Conservation (phyloP, 2,888 invertebrate genomes). For the Clusia tigrina region DNA sequence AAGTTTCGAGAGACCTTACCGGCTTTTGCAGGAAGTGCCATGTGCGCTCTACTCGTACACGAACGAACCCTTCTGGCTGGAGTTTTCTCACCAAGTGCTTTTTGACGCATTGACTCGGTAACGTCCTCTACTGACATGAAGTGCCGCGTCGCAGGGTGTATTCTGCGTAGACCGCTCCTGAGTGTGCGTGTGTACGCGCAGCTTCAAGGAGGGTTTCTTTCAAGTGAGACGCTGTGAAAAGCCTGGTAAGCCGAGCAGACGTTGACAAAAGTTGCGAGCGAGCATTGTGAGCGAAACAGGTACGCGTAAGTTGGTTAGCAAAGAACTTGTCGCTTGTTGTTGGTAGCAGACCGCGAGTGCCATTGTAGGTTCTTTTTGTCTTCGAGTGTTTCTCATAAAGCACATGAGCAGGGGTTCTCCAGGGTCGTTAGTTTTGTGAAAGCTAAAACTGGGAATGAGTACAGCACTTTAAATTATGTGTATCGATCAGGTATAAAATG, state of each 20-base stretch:
- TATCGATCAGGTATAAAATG: no score
- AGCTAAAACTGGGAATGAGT: no score
- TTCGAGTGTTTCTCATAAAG: no score
- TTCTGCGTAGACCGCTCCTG: background rate
- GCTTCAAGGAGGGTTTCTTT: background rate
- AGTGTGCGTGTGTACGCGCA: background rate
- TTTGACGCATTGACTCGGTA: conserved; percentile 50
- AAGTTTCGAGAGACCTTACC: conserved; percentile 18
- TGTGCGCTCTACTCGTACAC: background rate
- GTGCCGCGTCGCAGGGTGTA: conserved; percentile 18
- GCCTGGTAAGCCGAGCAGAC: conserved; percentile 9
- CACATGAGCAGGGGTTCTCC: no score
- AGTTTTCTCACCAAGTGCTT: conserved; percentile 27
- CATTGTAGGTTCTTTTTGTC: conserved; percentile 1
- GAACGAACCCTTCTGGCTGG: conserved; percentile 1
- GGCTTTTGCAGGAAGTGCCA: conserved; percentile 11
- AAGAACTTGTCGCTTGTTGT: conserved; percentile 13
- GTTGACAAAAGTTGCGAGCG: conserved; percentile 12
- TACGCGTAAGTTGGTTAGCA: conserved; percentile 18
- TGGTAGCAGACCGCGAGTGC: background rate
- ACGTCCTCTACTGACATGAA: conserved; percentile 44
- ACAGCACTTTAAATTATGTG: no score
- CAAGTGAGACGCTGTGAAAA: background rate
- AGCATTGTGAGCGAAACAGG: conserved; percentile 27
- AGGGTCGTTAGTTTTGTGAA: no score